Evolutionary conservation across 2,797 vertebrate species (phyloP).

Genomic region (Acomys russatus): DNA sequence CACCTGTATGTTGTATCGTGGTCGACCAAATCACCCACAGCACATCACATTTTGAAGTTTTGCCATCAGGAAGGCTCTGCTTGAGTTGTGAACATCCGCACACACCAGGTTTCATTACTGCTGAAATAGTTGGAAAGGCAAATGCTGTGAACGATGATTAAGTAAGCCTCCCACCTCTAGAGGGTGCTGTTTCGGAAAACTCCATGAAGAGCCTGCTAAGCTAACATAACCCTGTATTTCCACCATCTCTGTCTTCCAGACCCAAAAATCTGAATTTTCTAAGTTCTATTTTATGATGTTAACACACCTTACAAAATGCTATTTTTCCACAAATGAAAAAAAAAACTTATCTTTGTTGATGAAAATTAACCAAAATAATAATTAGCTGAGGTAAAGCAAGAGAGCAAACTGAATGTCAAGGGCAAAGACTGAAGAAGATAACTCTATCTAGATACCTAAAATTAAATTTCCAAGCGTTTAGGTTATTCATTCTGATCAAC

Average conservation of each 20-base stretch:
- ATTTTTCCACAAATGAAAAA: neutral
- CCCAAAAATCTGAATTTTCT: neutral
- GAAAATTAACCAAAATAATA: constrained; percentile 64
- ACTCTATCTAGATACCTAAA: constrained; percentile 60
- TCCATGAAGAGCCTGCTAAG: neutral
- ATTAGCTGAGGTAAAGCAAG: constrained; percentile 54
- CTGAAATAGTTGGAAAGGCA: constrained; percentile 33
- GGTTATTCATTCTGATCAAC: constrained; percentile 13
- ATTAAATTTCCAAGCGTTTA: constrained; percentile 57
- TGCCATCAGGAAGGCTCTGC: neutral
- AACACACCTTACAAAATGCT: neutral
- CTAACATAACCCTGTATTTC: neutral
- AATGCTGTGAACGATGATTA: constrained; percentile 32
- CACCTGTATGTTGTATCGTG: neutral
- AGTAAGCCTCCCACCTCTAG: neutral
- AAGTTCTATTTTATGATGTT: neutral
- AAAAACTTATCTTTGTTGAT: neutral
- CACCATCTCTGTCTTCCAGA: constrained; percentile 44
- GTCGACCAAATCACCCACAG: neutral
- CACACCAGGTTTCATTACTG: neutral
- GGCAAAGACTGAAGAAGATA: constrained; percentile 6
- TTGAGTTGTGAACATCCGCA: neutral
- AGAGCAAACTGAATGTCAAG: constrained; percentile 51
- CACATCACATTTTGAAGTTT: neutral
- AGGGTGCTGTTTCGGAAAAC: constrained; percentile 28